Base-by-base conservation (phyloP, 1,140 invertebrate genomes). In the Oryzaephilus surinamensis region DNA sequence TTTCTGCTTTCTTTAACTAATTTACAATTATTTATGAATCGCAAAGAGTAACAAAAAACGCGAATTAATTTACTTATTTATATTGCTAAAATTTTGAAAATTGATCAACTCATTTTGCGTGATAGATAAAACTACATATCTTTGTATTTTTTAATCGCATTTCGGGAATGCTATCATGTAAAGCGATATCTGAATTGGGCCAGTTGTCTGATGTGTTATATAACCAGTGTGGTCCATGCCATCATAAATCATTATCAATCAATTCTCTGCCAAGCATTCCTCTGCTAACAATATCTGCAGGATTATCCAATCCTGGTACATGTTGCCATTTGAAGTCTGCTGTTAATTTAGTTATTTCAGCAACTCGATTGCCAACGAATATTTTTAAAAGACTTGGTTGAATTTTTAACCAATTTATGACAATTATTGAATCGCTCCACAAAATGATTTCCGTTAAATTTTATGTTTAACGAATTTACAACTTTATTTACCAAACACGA, bases 261-360 rank as follows among this genome's bases (percentile, higher is more conserved):
- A 57, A 21, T 26, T 56, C 41, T 11, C 37, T 11, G 6, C 48
- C 42, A 14, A 38, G 21, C 3, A 55, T 15, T 7, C 66, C 65
- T 31, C 66, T 45, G 2, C 64, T 65, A 4, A 58, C 39, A 4
- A 52, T 41, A 52, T 72, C 66, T 2, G 64, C 64, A 13, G 66
- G 64, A 50, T 71, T 70, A 4, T 60, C 32, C n/a, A 28, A 23
- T 1, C 57, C 50, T 3, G 36, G 21, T 1, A 69, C 55, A 39
- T 69, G 62, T 13, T 34, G 15, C 67, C 67, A 70, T 31, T 13
- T 12, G 41, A 33, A 0, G 64, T 5, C 2, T n/a, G 15, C 21
- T 39, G 45, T 24, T 43, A n/a, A n/a, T n/a, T n/a, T n/a, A n/a
- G n/a, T n/a, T n/a, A n/a, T 36, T 39, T 47, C 36, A 13, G 40